Evolutionary conservation across 1,140 invertebrate genomes (phyloP), one percentile per base, ranked within the genome.

Genomic region (Cheumatopsyche charites): DNA sequence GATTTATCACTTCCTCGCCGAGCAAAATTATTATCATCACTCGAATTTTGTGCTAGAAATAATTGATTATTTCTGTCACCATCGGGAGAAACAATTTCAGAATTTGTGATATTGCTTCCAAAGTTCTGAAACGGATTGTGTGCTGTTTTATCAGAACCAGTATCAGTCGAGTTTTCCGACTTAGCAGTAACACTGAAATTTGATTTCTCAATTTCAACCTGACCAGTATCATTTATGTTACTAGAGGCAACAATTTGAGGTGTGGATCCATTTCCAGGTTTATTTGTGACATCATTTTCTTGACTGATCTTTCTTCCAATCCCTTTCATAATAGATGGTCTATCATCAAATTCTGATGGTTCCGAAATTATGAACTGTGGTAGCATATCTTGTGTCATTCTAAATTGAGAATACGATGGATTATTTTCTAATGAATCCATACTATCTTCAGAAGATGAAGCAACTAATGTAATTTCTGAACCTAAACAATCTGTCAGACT

Each of bases 401-500:
- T 36, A 55, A 61, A 76, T 25, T 74, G 75, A 2, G 79, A 78
- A 61, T 84, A 83, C 52, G 82, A 82, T 1, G 80, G 79, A 70
- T 77, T 79, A 72, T 86, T 86, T 67, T 87, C 86, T 65, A 87
- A 74, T 58, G 85, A 86, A 58, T 89, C 89, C 72, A 88, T 86
- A 69, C 87, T 90, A 70, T 89, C 88, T 74, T 89, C 88, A 0
- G 87, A 88, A 0, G 89, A 90, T 4, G 89, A 88, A 1, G 90
- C 90, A 0, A 92, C 87, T 42, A 94, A 79, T 0, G 91, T 92
- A 0, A 93, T 88, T 80, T 93, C 92, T 19, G 90, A 92, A n/a
- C 92, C 93, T 41, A 92, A 84, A 70, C 94, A 93, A 80, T 97
- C 95, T 0, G 94, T 96, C 3, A 96, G 87, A 76, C 92, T 95